Evolutionary conservation across 2,797 vertebrate species (phyloP), one percentile per base, ranked within the genome.

Genomic region (Arctocebus calabarensis): DNA sequence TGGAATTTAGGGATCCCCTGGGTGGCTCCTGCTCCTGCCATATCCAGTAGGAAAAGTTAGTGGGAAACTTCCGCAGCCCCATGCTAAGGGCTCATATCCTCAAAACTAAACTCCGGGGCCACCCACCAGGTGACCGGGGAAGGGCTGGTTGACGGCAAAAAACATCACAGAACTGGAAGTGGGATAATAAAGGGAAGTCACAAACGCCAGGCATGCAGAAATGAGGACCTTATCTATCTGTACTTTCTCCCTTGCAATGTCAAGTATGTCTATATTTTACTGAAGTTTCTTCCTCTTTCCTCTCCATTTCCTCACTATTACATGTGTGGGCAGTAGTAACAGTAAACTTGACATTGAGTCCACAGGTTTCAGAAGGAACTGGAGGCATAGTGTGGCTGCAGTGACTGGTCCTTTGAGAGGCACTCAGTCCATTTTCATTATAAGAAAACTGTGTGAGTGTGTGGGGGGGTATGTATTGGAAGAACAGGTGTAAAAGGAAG

Each of bases 51-150:
- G 59, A 55, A 88, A 88, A 75, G 62, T 85, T 29, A 77, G 14
- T 43, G 37, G 61, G n/a, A 91, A 77, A 45, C 9, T 66, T 86
- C 81, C 85, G 16, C 23, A 89, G 75, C 64, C 40, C 22, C 17
- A 68, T 59, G 75, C 59, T 43, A 84, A 88, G n/a, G 45, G 52
- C n/a, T 93, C 52, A 34, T 64, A 59, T 40, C 32, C 45, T 91
- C 45, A 37, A 93, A 91, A 88, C n/a, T 62, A 88, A 81, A 79
- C 25, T 23, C 22, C n/a, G 34, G 48, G 74, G 78, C 84, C 66
- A 81, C 61, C 68, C 84, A 78, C 55, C 23, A 71, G 19, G 45
- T 32, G 22, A 57, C 62, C 55, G 45, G 29, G 3, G 20, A 45
- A 88, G 64, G 55, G 10, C 79, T 68, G 11, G 22, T 8, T 61